These are phyloP conservation scores for Ptilonorhynchus violaceus DNA, from an alignment of 2,113 vertebrate genomes.

Conservation along the genomic window DNA sequence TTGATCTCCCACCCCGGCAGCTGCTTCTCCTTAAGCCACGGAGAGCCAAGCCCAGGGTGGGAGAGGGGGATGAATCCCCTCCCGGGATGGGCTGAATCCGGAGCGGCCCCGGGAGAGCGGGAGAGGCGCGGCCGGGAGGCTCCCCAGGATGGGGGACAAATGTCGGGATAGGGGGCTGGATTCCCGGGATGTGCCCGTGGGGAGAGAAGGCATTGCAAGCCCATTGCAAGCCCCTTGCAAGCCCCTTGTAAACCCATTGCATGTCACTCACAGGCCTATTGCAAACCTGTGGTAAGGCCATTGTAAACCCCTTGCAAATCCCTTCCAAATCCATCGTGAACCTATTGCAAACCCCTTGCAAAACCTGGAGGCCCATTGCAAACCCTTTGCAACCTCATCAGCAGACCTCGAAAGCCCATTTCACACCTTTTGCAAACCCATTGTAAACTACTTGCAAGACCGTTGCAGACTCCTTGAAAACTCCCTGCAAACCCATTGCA, in stretches of 20 bases:
- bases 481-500: background rate
- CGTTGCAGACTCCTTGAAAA: background rate
- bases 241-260: accelerated
- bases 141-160: background rate
- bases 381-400: background rate
- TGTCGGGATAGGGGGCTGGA: accelerated
- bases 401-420: background rate
- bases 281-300: accelerated
- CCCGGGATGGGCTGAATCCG: accelerated
- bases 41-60: background rate
- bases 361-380: background rate
- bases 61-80: too few relatives aligned
- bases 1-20: background rate
- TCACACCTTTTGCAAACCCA: background rate
- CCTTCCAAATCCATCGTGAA: background rate
- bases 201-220: background rate
- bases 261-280: accelerated
- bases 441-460: accelerated
- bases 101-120: background rate
- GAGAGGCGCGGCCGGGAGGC: accelerated
- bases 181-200: accelerated
- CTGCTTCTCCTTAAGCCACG: background rate
- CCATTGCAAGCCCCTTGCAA: accelerated
- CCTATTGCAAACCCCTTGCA: background rate
- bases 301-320: background rate